Percentiles rank a stretch among this genome's conserved stretches.
Conservation (phyloP, 2,797 vertebrate genomes). For the Lacerta viridis region DNA sequence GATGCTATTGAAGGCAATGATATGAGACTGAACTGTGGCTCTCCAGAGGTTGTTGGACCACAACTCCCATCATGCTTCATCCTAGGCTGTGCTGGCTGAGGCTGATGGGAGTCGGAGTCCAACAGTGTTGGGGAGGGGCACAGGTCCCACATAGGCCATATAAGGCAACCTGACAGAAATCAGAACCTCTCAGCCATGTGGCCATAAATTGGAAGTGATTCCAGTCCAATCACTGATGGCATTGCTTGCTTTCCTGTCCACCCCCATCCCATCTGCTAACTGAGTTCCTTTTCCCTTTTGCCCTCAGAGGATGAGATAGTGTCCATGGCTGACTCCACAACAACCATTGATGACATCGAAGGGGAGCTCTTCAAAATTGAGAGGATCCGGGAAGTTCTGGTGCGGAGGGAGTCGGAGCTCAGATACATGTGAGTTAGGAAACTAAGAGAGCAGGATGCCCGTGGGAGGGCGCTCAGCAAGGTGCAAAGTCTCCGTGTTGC, state of each 20-base stretch:
- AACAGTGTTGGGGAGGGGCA: not conserved
- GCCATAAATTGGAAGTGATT: not conserved
- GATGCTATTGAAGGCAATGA: not conserved
- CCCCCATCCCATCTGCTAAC: not conserved
- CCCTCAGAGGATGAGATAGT: slow-evolving; percentile 82
- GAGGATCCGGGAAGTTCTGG: slow-evolving; percentile 88
- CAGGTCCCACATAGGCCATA: not conserved
- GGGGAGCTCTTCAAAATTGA: slow-evolving; percentile 91
- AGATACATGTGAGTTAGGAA: slow-evolving; percentile 90
- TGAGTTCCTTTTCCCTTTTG: not conserved
- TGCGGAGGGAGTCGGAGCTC: slow-evolving; percentile 91
- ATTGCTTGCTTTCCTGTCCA: not conserved
- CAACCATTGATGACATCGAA: slow-evolving; percentile 88
- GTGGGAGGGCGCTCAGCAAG: not conserved
- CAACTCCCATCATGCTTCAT: too few relatives aligned
- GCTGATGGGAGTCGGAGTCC: not conserved
- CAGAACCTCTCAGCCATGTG: not conserved
- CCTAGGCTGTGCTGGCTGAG: not conserved
- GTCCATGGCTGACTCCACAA: slow-evolving; percentile 91
- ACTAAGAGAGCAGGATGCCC: not conserved
- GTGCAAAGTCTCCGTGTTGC: too few relatives aligned
- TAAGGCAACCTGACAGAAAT: not conserved
- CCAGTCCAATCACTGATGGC: not conserved
- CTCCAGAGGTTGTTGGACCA: too few relatives aligned
- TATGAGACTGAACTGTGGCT: not conserved